Evolutionary conservation across 2,888 invertebrate species (phyloP).

Genomic region (Nomada ferruginata): DNA sequence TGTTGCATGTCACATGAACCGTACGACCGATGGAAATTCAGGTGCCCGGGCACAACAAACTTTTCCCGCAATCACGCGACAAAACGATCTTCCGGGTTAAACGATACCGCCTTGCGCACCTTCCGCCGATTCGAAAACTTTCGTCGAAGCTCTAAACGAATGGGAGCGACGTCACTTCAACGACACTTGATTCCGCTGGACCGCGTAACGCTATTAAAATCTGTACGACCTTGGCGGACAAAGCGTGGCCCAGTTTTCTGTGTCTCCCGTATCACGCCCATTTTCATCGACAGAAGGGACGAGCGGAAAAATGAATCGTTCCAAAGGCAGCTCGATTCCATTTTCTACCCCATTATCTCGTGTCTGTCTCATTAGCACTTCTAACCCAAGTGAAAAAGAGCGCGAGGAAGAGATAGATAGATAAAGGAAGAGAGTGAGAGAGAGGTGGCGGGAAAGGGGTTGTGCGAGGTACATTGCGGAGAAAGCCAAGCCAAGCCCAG

Average conservation of each 20-base stretch:
- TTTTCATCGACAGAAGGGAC: constrained; percentile 21
- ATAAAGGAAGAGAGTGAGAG: constrained; percentile 12
- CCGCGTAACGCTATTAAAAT: constrained; percentile 41
- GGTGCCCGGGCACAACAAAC: background rate
- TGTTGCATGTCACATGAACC: background rate
- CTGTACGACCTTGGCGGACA: constrained; percentile 53
- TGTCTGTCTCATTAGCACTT: constrained; percentile 70
- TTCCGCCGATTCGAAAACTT: constrained; percentile 7
- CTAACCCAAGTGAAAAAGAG: constrained; percentile 60
- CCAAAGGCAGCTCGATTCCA: constrained; percentile 62
- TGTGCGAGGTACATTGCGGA: constrained; percentile 6
- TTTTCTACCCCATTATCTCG: constrained; percentile 64
- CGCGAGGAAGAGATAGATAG: constrained; percentile 16
- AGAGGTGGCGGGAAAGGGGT: background rate
- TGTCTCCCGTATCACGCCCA: constrained; percentile 30
- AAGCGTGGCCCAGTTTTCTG: constrained; percentile 60
- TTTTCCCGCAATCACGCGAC: background rate
- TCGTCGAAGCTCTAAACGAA: background rate
- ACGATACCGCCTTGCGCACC: background rate
- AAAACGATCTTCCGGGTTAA: background rate
- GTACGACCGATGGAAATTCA: background rate
- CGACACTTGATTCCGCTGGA: background rate
- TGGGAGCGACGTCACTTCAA: constrained; percentile 1
- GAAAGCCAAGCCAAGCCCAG: constrained; percentile 44
- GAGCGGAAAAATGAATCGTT: constrained; percentile 34